Percentiles rank a stretch among this genome's conserved stretches.
Evolutionary conservation across 2,888 invertebrate species (phyloP).

Genomic region (Elmis aenea): DNA sequence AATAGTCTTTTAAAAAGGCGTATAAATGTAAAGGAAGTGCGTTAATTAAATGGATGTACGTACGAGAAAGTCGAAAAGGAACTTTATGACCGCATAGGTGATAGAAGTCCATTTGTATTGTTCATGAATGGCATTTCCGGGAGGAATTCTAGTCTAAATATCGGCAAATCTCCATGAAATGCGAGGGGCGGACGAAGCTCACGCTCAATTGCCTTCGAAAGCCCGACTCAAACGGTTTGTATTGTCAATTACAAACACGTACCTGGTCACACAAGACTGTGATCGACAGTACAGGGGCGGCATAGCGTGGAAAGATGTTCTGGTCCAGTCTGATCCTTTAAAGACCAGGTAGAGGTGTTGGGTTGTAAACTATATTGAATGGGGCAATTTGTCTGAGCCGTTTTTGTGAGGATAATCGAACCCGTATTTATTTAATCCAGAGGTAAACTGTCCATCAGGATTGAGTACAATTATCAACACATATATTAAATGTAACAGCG

Average conservation of each 20-base stretch:
- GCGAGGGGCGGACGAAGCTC: slow-evolving; percentile 41
- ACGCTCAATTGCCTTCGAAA: slow-evolving; percentile 44
- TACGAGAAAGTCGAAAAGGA: too few species aligned
- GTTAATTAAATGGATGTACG: too few species aligned
- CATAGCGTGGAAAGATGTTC: too few species aligned
- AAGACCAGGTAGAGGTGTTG: slow-evolving; percentile 33
- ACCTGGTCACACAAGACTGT: slow-evolving; percentile 20
- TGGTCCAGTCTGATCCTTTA: slow-evolving; percentile 9
- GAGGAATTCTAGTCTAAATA: slow-evolving; percentile 31
- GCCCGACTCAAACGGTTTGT: slow-evolving; percentile 21
- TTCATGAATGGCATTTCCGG: slow-evolving; percentile 18
- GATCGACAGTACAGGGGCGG: too few species aligned
- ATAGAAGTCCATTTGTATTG: too few species aligned
- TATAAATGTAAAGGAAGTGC: too few species aligned
- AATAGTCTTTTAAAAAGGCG: too few species aligned
- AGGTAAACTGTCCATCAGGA: slow-evolving; percentile 30
- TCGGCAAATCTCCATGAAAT: slow-evolving; percentile 46
- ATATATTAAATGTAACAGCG: background rate
- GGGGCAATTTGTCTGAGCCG: slow-evolving; percentile 41
- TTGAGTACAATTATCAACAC: slow-evolving; percentile 4
- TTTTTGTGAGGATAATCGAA: slow-evolving; percentile 27
- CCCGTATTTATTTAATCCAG: slow-evolving; percentile 29
- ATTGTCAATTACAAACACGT: slow-evolving; percentile 12
- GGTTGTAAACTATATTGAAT: slow-evolving; percentile 36
- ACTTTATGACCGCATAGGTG: too few species aligned